Evolutionary conservation across 1,140 invertebrate species (phyloP).

Genomic region (Caenorhabditis inopinata): DNA sequence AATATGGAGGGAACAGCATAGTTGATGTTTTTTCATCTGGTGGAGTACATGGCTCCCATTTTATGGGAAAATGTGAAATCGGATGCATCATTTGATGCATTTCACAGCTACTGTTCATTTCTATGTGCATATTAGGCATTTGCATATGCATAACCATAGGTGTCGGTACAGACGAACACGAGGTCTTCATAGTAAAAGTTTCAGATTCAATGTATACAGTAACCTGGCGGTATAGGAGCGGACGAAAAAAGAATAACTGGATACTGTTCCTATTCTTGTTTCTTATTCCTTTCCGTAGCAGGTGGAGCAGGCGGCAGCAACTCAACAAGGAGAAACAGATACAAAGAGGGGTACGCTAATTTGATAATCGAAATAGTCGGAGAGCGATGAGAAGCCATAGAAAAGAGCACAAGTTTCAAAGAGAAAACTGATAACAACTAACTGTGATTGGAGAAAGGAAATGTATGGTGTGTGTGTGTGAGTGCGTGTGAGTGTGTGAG

Average conservation of each 20-base stretch:
- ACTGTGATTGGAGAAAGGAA: not conserved
- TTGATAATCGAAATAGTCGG: constrained; percentile 23
- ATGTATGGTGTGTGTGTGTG: too few relatives aligned
- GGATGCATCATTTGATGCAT: constrained; percentile 17
- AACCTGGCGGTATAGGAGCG: not conserved
- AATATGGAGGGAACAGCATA: not conserved
- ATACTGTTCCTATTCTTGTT: constrained; percentile 25
- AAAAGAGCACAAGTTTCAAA: constrained; percentile 22
- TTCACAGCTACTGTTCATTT: not conserved
- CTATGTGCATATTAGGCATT: not conserved
- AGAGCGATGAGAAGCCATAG: constrained; percentile 13
- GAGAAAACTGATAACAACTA: constrained; percentile 24
- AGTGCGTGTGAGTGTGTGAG: not conserved
- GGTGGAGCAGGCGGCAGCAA: constrained; percentile 24
- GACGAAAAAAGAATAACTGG: not conserved
- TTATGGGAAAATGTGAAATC: not conserved
- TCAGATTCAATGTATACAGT: not conserved
- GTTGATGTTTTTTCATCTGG: not conserved
- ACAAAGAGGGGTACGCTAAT: constrained; percentile 23
- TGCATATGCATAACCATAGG: not conserved
- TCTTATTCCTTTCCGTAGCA: not conserved
- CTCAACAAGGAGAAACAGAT: not conserved
- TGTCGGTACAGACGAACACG: not conserved
- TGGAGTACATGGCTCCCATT: constrained; percentile 19
- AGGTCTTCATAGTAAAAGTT: constrained; percentile 1